phyloP scores from a whole-genome alignment of 2,888 invertebrate genomes.

The Agonopterix alstromeriana region DNA sequence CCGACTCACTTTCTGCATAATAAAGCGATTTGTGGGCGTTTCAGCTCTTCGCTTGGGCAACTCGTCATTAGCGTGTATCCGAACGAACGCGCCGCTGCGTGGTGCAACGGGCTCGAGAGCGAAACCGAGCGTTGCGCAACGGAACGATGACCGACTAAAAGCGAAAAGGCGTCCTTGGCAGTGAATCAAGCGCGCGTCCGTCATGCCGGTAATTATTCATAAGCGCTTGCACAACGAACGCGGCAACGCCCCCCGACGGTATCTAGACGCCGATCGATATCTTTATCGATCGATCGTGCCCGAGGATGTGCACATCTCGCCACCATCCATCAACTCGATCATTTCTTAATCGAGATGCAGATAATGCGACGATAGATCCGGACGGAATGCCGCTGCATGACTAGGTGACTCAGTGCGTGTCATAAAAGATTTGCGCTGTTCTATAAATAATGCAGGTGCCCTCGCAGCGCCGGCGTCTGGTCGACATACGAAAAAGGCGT shows the following conservation, averaged over 20 bases:
- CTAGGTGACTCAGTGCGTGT: conserved; percentile 31
- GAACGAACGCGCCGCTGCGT: conserved; percentile 6
- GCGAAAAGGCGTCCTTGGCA: conserved; percentile 63
- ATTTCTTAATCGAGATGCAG: conserved; percentile 21
- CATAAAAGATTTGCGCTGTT: conserved; percentile 27
- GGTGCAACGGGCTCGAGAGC: conserved; percentile 34
- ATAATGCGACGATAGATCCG: conserved; percentile 8
- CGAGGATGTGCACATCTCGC: conserved; percentile 18
- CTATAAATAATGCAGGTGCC: conserved; percentile 43
- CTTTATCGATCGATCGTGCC: conserved; percentile 33
- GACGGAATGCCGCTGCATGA: background rate
- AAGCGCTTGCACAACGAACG: conserved; percentile 42
- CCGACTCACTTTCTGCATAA: conserved; percentile 50
- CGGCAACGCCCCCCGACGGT: conserved; percentile 20
- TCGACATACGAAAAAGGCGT: conserved; percentile 42
- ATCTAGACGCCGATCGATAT: conserved; percentile 33
- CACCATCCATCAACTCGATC: conserved; percentile 21
- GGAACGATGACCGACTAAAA: conserved; percentile 49
- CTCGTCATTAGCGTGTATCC: conserved; percentile 29
- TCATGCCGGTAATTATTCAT: conserved; percentile 51
- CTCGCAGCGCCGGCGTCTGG: conserved; percentile 40
- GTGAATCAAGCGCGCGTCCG: conserved; percentile 48
- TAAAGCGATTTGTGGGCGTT: conserved; percentile 46
- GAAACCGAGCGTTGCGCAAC: conserved; percentile 39
- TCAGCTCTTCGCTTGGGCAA: conserved; percentile 32